Base-by-base conservation (phyloP, 2,888 invertebrate genomes). In the Odontocolon sp. region DNA sequence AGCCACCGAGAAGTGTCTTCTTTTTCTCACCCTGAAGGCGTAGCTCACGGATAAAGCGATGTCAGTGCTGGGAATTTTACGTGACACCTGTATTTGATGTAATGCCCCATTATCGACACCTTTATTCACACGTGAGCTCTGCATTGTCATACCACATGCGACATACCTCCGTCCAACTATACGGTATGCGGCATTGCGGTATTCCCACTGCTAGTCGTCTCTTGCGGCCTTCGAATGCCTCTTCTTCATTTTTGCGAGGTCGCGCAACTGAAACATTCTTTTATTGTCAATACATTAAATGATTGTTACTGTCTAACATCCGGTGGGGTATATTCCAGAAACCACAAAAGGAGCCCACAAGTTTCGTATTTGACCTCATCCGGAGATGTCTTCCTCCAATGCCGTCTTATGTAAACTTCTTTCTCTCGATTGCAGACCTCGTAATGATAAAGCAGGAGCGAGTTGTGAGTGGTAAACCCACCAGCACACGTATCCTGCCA, bases 11-110 rank as follows among this genome's bases (percentile, higher is more conserved):
- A 26, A 66, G 50, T 50, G 38, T 36, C 56, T 54, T 67, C 61
- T 28, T 70, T 40, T 28, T 40, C 11, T 38, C 26, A 26, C 8
- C 31, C 26, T 57, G 9, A 56, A n/a, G 68, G 28, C 63, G 40
- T 63, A 14, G 16, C 16, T 28, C 47, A n/a, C 31, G 26, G 6
- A 66, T 42, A 54, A 59, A 50, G 59, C 52, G 70, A 52, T 66
- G 21, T 76, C 31, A 31, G 14, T 50, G 16, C 16, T n/a, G 26
- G 50, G 23, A 64, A 64, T 26, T 28, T 26, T 14, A 50, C 2
- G 31, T 59, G 59, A 52, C 77, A 73, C 73, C 68, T 57, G 57
- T 73, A 16, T 73, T 77, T 72, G 68, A 68, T 68, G 68, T 72
- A 54, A 6, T 33, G 52, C 5, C 64, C 59, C 64, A 59, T 69